Evolutionary conservation across 2,888 invertebrate genomes (phyloP).

Genomic region (Hemicrepidius hirtus): DNA sequence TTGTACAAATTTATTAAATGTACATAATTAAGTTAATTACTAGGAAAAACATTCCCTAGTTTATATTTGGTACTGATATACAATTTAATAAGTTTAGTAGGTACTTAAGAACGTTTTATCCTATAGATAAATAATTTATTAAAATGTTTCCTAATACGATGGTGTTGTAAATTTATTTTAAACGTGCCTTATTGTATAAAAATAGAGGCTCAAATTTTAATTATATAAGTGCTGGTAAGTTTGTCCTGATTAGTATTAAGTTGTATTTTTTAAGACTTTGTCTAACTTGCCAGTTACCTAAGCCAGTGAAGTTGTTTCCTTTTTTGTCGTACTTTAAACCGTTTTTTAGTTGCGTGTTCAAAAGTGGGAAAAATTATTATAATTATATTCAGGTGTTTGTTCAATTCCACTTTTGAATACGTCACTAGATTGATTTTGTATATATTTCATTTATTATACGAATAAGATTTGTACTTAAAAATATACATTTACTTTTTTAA

Average conservation of each 20-base stretch:
- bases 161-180: conserved; percentile 1
- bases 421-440: not conserved
- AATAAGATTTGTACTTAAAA: conserved; percentile 37
- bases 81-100: not conserved
- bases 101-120: not conserved
- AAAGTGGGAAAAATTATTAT: not conserved
- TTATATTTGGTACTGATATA: conserved; percentile 39
- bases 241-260: conserved; percentile 50
- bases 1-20: conserved; percentile 43
- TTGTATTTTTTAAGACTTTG: conserved; percentile 41
- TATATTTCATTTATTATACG: conserved; percentile 15
- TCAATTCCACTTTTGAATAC: not conserved
- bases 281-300: conserved; percentile 44
- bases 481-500: conserved; percentile 29
- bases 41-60: conserved; percentile 5
- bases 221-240: conserved; percentile 40
- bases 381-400: not conserved
- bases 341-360: not conserved
- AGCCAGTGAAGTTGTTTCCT: conserved; percentile 38
- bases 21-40: conserved; percentile 27
- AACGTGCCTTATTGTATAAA: conserved; percentile 37
- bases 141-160: conserved; percentile 2
- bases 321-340: conserved; percentile 39
- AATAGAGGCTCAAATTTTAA: conserved; percentile 8
- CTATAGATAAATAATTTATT: conserved; percentile 25